Conservation (phyloP, 2,113 vertebrate genomes). For the Muntiacus reevesi region DNA sequence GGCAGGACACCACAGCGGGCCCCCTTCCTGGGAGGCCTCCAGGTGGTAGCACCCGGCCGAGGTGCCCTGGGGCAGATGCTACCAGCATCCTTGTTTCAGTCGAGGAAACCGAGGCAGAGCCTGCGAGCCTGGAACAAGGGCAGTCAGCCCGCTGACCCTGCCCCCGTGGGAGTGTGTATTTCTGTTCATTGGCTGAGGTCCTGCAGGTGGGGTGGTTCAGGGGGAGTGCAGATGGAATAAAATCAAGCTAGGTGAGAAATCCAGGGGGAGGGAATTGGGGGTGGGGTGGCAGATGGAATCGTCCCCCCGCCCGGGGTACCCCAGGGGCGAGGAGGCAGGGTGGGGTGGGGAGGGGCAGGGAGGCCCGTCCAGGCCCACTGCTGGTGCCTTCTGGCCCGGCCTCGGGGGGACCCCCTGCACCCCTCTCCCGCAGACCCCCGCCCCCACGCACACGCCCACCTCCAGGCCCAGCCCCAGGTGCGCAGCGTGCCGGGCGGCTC, state of each 20-base stretch:
- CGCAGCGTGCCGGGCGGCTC: constrained; percentile 78
- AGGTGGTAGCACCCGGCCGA: background rate
- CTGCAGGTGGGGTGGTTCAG: background rate
- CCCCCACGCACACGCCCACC: background rate
- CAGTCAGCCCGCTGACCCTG: background rate
- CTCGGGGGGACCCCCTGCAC: background rate
- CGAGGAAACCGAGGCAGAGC: background rate
- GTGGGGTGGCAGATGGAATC: background rate
- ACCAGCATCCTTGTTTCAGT: background rate
- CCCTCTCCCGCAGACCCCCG: fast-evolving
- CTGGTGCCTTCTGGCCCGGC: background rate
- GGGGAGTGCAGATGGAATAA: background rate
- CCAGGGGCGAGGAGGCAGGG: background rate
- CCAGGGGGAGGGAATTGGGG: background rate
- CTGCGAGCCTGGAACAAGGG: background rate
- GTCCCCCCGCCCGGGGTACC: background rate
- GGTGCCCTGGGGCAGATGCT: background rate
- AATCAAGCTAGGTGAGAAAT: background rate
- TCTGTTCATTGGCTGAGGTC: background rate
- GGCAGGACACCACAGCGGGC: fast-evolving
- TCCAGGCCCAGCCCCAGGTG: constrained; percentile 74
- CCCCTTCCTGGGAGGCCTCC: background rate
- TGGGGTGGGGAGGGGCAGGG: background rate
- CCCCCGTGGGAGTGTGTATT: background rate
- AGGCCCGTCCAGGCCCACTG: background rate